Evolutionary conservation across 2,113 vertebrate species (phyloP), one percentile per base, ranked within the genome.

Genomic region (Malurus elegans): DNA sequence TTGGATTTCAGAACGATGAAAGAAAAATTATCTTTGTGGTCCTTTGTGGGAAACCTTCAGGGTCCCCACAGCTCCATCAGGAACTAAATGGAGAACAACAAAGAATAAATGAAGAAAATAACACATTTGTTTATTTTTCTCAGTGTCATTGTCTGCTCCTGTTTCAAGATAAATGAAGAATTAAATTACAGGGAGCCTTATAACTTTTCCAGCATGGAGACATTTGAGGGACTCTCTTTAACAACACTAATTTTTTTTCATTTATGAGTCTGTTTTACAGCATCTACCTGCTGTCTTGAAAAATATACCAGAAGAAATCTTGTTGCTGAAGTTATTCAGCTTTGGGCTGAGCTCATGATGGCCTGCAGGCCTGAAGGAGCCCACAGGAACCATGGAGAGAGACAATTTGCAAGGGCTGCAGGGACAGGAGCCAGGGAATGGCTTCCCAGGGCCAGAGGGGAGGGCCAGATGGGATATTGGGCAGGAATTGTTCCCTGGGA

Each of bases 381-480:
- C 23, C 13, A 24, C 10, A 51, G 8, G 21, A 69, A 69, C 36
- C 6, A 23, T 28, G 21, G 36, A 51, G 29, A 21, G 3, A 31
- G 34, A 67, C 1, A 17, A 10, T 60, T 66, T 18, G 1, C 51
- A 53, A 32, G 45, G 18, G 6, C 1, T 44, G 32, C 7, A 67
- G 21, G 4, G 45, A 10, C n/a, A 48, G 65, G 12, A 36, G 12
- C 14, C 8, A 25, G 13, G 14, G 23, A 75, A 28, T 60, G 38
- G 38, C 3, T 86, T 12, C 26, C 7, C 4, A 66, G 1, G 60
- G 62, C 0, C 6, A 42, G 31, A 75, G 31, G 1, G 17, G 0
- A 10, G 31, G 9, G 5, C 0, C 31, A 0, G 25, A 17, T 67
- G 20, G 26, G 31, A 51, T 31, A 0, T 32, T 20, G 32, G 53